Evolutionary conservation across 2,888 invertebrate genomes (phyloP).

Genomic region (Caenorhabditis sp.): DNA sequence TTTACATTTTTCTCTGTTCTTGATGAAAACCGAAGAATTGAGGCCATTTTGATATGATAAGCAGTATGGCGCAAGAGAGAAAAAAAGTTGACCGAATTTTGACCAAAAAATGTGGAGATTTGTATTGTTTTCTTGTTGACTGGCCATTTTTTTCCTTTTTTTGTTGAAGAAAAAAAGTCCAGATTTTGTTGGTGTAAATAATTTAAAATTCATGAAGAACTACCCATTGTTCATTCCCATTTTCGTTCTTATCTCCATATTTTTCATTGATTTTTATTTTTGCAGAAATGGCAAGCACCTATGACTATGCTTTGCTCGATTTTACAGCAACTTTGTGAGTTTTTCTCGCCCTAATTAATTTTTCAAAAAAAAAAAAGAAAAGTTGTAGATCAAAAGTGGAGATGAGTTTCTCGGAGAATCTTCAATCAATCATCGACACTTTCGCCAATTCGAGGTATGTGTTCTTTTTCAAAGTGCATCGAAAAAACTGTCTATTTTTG

Average conservation of each 20-base stretch:
- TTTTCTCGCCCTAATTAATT: too few species aligned
- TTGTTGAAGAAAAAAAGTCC: neutral
- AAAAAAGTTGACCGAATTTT: neutral
- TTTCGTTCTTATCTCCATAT: conserved; percentile 3
- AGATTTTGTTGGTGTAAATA: too few species aligned
- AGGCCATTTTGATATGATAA: conserved; percentile 38
- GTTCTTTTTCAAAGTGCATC: neutral
- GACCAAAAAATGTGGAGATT: neutral
- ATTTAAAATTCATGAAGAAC: neutral
- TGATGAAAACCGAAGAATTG: conserved; percentile 1
- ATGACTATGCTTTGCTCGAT: conserved; percentile 28
- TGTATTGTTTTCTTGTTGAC: neutral
- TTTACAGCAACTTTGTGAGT: conserved; percentile 27
- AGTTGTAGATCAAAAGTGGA: conserved; percentile 32
- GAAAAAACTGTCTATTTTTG: neutral
- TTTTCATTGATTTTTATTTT: neutral
- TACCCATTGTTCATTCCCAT: too few species aligned
- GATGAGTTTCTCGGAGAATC: conserved; percentile 18
- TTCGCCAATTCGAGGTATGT: conserved; percentile 25
- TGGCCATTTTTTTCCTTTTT: neutral
- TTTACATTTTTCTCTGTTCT: neutral
- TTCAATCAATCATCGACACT: conserved; percentile 32
- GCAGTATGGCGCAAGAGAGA: conserved; percentile 1
- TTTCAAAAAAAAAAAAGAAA: too few species aligned
- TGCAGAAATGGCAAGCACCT: conserved; percentile 13